Percentiles rank a stretch among this genome's conserved stretches.
Conservation (phyloP, 2,888 invertebrate species). For the Hirtodrosophila duncani region DNA sequence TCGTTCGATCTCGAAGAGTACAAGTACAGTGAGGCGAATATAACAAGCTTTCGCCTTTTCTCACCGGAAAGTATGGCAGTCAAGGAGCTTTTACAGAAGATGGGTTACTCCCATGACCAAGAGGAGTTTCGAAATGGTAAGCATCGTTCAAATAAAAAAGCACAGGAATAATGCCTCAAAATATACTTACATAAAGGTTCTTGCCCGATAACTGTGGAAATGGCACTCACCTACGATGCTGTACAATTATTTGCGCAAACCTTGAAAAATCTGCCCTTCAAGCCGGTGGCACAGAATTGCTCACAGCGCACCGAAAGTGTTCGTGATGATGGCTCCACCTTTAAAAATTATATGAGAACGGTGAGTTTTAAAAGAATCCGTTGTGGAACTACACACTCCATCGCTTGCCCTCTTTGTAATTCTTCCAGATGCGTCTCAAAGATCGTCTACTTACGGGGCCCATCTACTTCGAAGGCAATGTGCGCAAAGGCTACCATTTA, state of each 20-base stretch:
- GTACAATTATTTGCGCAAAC: slow-evolving; percentile 89
- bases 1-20: slow-evolving; percentile 84
- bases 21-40: slow-evolving; percentile 89
- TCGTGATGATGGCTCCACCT: slow-evolving; percentile 89
- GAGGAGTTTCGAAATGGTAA: slow-evolving; percentile 69
- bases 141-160: background rate
- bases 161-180: background rate
- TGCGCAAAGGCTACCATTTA: slow-evolving; percentile 84
- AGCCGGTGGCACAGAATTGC: slow-evolving; percentile 81
- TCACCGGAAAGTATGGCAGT: slow-evolving; percentile 81
- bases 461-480: slow-evolving; percentile 88
- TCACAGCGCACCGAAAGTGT: slow-evolving; percentile 79
- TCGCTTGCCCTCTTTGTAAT: too few species aligned
- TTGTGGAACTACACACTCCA: background rate
- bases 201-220: slow-evolving; percentile 80
- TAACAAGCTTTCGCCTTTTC: slow-evolving; percentile 85
- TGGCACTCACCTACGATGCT: slow-evolving; percentile 91
- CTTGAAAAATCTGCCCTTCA: slow-evolving; percentile 82
- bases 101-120: slow-evolving; percentile 53
- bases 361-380: slow-evolving; percentile 30
- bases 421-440: slow-evolving; percentile 52
- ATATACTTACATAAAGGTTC: slow-evolving; percentile 53
- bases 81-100: slow-evolving; percentile 72
- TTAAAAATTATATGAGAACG: slow-evolving; percentile 86
- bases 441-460: slow-evolving; percentile 82